Base-by-base conservation (phyloP, 2,888 invertebrate species). In the Limnephilus lunatus region DNA sequence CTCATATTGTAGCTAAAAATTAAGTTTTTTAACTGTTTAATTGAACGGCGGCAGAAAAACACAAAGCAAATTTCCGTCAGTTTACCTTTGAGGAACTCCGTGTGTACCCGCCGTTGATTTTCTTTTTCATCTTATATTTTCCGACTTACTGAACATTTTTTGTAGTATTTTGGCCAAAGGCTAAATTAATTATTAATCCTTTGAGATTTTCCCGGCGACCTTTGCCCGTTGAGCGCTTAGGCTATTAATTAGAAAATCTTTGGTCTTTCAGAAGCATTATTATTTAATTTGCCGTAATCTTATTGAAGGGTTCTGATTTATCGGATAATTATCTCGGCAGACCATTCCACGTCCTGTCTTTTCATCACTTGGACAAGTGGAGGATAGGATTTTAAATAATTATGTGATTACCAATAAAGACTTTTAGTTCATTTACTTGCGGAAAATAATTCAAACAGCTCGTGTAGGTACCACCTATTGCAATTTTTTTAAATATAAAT, bases 1-100 rank as follows among this genome's bases (percentile, higher is more conserved):
- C 86, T 86, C 86, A 86, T 86, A 86, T 86, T 86, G 86, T 86
- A 39, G 86, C 86, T 86, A 44, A 86, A 85, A 86, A 86, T 48
- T 44, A 86, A 86, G 86, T 86, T 86, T 86, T 68, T 68, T 25
- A 48, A 44, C 39, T 30, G 86, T 86, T 86, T 86, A 35, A 86
- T 86, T 86, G 86, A 86, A 86, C 86, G 86, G n/a, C 12, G 30
- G 86, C 86, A 30, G 86, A 44, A 39, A 48, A 86, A 86, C 39
- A 86, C 86, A 86, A 86, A 86, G 86, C 30, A 48, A 39, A 35
- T 86, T 44, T 44, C 68, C 68, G 68, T 68, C 68, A 68, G 68
- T 68, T 68, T 68, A 68, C 68, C 68, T 68, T 68, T 68, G 68
- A 25, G 25, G n/a, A 68, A 68, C 68, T 68, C 25, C 9, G n/a